Percentiles rank a stretch among this genome's conserved stretches.
Conservation (phyloP, 2,113 vertebrate species). For the Aptenodytes patagonicus region DNA sequence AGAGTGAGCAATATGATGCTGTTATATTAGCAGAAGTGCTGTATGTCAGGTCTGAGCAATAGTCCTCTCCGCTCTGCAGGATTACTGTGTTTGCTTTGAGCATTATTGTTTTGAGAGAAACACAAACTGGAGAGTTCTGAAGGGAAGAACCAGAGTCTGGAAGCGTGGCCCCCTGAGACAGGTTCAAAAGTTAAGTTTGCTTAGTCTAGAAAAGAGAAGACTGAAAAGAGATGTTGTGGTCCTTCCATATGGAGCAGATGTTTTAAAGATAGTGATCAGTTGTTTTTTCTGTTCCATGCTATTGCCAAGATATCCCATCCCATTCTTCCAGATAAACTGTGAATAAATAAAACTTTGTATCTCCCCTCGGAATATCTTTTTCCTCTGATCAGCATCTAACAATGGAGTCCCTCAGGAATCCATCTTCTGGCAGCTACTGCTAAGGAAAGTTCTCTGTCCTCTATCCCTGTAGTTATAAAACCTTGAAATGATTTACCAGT, state of each 20-base stretch:
- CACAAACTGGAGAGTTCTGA: not conserved
- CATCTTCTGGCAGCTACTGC: not conserved
- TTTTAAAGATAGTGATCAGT: not conserved
- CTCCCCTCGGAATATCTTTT: not conserved
- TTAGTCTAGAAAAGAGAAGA: not conserved
- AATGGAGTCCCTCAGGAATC: not conserved
- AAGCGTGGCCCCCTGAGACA: not conserved
- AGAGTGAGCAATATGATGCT: accelerated
- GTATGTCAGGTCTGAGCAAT: not conserved
- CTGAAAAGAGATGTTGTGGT: not conserved
- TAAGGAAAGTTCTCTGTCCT: not conserved
- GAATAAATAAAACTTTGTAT: not conserved
- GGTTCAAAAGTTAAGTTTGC: not conserved
- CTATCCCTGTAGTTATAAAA: not conserved
- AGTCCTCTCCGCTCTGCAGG: not conserved
- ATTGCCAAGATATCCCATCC: not conserved
- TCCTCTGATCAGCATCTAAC: not conserved
- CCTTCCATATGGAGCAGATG: not conserved
- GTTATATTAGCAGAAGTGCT: not conserved
- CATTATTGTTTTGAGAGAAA: not conserved
- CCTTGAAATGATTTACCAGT: not conserved
- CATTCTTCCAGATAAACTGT: not conserved
- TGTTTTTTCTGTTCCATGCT: not conserved
- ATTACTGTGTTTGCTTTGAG: not conserved
- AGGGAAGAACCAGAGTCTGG: not conserved